Conservation (phyloP, 2,888 invertebrate genomes). For the Lamellibrachia satsuma region DNA sequence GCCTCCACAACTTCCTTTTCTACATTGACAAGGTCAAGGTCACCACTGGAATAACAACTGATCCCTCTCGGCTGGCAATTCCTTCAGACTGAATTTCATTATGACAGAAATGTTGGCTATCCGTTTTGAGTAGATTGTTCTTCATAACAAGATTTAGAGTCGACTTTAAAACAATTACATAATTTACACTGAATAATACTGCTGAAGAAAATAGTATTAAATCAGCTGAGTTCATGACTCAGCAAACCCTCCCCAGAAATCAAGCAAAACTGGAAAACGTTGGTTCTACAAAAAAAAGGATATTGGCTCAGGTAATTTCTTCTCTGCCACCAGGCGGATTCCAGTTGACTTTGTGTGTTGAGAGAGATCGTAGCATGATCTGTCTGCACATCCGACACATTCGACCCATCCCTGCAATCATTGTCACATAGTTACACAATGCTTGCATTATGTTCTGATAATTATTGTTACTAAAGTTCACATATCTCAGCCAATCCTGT, state of each 20-base stretch:
- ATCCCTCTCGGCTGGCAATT: background rate
- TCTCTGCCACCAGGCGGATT: slow-evolving; percentile 89
- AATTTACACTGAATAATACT: background rate
- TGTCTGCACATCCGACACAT: slow-evolving; percentile 98
- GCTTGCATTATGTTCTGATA: no score
- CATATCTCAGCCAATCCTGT: no score
- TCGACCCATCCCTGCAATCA: slow-evolving; percentile 86
- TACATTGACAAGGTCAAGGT: slow-evolving; percentile 26
- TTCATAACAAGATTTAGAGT: no score
- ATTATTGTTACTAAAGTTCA: no score
- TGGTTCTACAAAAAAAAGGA: slow-evolving; percentile 50
- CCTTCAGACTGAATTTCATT: background rate
- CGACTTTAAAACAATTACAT: no score
- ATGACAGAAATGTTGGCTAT: background rate
- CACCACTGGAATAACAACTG: background rate
- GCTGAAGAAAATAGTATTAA: background rate
- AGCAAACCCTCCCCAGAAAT: background rate
- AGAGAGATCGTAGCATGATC: slow-evolving; percentile 95
- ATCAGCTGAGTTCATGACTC: background rate
- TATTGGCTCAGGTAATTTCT: slow-evolving; percentile 82
- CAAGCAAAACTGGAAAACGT: background rate
- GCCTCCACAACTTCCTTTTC: slow-evolving; percentile 37
- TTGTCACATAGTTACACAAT: background rate
- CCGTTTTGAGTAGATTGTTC: no score
- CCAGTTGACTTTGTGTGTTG: slow-evolving; percentile 95